These are phyloP conservation scores for Bombus soroeensis DNA, from an alignment of 1,140 invertebrate species.

Conservation along the genomic window DNA sequence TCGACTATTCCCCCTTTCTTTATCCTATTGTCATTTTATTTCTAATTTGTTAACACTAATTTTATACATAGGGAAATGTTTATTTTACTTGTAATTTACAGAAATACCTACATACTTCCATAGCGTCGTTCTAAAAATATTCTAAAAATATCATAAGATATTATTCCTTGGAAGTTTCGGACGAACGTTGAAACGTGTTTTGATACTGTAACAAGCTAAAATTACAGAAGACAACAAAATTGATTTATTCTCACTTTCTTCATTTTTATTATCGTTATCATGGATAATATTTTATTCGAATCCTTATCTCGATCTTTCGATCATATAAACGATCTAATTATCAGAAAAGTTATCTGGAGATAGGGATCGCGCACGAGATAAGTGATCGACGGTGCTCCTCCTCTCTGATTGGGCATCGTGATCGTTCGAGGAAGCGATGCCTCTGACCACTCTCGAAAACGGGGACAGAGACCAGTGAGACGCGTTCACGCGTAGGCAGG, in stretches of 20 bases:
- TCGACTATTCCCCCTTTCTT: too few relatives aligned
- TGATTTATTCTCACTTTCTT: too few relatives aligned
- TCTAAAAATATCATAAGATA: too few relatives aligned
- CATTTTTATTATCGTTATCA: too few relatives aligned
- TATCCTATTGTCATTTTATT: background rate
- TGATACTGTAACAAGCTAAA: background rate
- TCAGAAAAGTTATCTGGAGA: background rate
- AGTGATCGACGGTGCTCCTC: conserved; percentile 11
- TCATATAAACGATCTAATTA: conserved; percentile 1
- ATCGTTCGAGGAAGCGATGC: conserved; percentile 15
- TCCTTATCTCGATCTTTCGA: background rate
- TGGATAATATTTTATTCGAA: too few relatives aligned
- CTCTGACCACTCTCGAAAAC: conserved; percentile 43
- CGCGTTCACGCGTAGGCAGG: conserved; percentile 57
- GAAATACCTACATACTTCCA: too few relatives aligned
- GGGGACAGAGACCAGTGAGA: conserved; percentile 51
- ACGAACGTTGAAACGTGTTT: background rate
- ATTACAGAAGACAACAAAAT: background rate
- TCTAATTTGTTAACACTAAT: background rate
- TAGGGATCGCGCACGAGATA: background rate
- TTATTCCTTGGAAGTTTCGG: too few relatives aligned
- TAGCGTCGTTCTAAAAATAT: too few relatives aligned
- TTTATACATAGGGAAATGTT: too few relatives aligned
- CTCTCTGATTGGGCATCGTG: conserved; percentile 17
- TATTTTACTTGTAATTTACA: too few relatives aligned